phyloP scores from a whole-genome alignment of 2,113 vertebrate genomes.

The Nothocercus julius region DNA sequence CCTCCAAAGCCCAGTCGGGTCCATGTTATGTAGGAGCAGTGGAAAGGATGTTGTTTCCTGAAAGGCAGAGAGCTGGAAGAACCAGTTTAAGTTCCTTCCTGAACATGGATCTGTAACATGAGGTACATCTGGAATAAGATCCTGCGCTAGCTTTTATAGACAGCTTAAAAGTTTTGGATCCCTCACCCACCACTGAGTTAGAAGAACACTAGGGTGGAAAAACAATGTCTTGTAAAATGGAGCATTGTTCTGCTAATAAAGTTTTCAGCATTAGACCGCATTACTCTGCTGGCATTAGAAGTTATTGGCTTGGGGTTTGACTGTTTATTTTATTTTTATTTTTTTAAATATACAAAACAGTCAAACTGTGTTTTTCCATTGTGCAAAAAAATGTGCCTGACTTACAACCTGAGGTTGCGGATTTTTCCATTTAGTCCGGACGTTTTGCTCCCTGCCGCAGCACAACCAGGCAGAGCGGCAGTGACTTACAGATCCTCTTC shows the following conservation, averaged over 20 bases:
- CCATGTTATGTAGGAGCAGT: fast-evolving
- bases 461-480: background rate
- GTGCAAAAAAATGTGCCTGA: conserved; percentile 11
- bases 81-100: background rate
- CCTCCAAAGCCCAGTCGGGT: background rate
- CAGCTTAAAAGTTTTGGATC: conserved; percentile 29
- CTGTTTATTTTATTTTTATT: conserved; percentile 57
- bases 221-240: conserved; percentile 68
- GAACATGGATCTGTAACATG: background rate
- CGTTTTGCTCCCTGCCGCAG: background rate
- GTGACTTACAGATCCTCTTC: background rate
- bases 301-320: conserved; percentile 59
- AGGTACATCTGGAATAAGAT: background rate
- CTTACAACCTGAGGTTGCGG: conserved; percentile 58
- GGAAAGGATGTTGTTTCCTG: background rate
- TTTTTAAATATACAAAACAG: conserved; percentile 43
- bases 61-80: background rate
- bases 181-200: conserved; percentile 35
- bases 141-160: background rate
- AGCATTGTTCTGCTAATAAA: conserved; percentile 71
- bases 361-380: conserved; percentile 45
- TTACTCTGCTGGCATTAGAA: conserved; percentile 35
- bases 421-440: conserved; percentile 65
- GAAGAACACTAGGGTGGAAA: conserved; percentile 43
- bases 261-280: conserved; percentile 63